Percentiles rank a stretch among this genome's conserved stretches.
These are phyloP conservation scores for Crossaster papposus DNA, from an alignment of 53 echinoderm and acorn worm species.

Conservation along the genomic window DNA sequence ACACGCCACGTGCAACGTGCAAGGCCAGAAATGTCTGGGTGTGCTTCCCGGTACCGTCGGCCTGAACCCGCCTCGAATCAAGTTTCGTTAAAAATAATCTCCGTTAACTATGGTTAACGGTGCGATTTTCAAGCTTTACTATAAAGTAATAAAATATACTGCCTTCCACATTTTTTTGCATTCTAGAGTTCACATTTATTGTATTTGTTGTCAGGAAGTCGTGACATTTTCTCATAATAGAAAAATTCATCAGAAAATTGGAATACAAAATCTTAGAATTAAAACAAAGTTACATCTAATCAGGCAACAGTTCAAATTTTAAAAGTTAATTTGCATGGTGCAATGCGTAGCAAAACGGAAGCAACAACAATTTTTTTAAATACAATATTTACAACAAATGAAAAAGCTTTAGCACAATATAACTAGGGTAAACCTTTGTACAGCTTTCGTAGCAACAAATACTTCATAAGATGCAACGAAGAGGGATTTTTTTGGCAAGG, in stretches of 20 bases:
- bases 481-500: too few species aligned
- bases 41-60: too few species aligned
- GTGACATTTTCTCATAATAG: background rate
- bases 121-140: background rate
- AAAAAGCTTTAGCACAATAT: background rate
- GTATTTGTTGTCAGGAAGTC: background rate
- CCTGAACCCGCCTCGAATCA: too few species aligned
- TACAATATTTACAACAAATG: background rate
- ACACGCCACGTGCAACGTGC: too few species aligned
- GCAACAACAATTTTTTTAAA: background rate
- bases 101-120: background rate
- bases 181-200: background rate
- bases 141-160: background rate
- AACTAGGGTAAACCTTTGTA: background rate
- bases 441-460: too few species aligned
- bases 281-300: too few species aligned
- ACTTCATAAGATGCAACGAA: too few species aligned
- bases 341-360: too few species aligned
- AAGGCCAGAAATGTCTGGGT: too few species aligned
- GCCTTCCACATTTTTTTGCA: background rate
- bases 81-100: background rate
- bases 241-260: background rate
- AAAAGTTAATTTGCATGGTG: too few species aligned
- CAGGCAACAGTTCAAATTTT: too few species aligned
- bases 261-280: too few species aligned